These are phyloP conservation scores for Lumbricus terrestris DNA, from an alignment of 2,888 invertebrate species.

Conservation along the genomic window DNA sequence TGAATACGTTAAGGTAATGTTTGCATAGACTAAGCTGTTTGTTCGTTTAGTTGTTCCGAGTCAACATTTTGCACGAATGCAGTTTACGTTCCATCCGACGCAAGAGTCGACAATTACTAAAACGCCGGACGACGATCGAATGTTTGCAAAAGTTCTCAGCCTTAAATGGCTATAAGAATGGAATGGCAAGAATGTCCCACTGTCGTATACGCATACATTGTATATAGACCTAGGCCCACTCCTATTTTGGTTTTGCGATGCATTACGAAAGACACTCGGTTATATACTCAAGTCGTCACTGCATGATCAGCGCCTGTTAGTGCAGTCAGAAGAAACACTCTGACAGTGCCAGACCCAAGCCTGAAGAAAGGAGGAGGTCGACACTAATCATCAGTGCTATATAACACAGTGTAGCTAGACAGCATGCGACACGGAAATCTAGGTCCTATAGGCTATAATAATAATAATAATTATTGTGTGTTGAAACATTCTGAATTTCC, in stretches of 20 bases:
- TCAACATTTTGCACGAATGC: neutral
- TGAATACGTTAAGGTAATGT: neutral
- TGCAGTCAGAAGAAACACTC: too few relatives aligned
- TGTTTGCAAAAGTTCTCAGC: neutral
- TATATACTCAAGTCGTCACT: too few relatives aligned
- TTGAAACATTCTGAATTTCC: neutral
- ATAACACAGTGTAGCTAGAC: too few relatives aligned
- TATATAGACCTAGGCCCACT: too few relatives aligned
- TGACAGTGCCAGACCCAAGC: too few relatives aligned
- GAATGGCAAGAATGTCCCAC: neutral
- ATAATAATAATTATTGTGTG: too few relatives aligned
- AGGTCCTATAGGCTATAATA: neutral
- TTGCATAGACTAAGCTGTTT: neutral
- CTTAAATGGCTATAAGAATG: too few relatives aligned
- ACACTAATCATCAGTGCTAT: too few relatives aligned
- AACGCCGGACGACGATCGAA: neutral
- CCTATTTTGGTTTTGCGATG: neutral
- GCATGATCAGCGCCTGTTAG: too few relatives aligned
- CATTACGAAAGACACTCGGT: neutral
- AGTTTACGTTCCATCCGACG: neutral
- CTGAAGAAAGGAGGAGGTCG: too few relatives aligned
- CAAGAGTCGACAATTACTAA: constrained; percentile 3
- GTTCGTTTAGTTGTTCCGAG: neutral
- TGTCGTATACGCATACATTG: too few relatives aligned
- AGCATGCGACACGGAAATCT: neutral